phyloP scores from a whole-genome alignment of 2,113 vertebrate genomes.

The Gnathonemus longibarbis region DNA sequence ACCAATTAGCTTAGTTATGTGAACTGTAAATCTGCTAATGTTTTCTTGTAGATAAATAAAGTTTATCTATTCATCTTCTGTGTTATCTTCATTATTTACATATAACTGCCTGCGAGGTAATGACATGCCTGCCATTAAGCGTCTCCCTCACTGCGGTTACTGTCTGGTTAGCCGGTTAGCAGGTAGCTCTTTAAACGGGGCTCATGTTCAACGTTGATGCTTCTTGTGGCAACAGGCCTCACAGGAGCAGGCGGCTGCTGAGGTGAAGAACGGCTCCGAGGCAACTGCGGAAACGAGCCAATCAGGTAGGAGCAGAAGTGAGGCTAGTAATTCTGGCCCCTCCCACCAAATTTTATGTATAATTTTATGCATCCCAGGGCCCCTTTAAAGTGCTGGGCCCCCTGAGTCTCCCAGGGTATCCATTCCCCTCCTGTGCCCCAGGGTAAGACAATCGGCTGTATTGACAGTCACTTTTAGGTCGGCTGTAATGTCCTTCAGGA shows the following conservation, averaged over 20 bases:
- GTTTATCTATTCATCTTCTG: background rate
- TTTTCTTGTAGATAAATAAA: background rate
- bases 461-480: background rate
- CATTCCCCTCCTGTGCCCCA: background rate
- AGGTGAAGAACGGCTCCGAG: constrained; percentile 27
- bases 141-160: background rate
- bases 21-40: background rate
- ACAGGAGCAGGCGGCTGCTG: background rate
- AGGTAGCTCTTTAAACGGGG: background rate
- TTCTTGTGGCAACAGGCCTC: background rate
- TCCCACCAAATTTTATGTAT: background rate
- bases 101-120: background rate
- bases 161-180: background rate
- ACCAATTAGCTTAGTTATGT: background rate
- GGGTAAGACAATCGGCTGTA: background rate
- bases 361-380: background rate
- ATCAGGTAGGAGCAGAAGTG: constrained; percentile 32
- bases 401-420: background rate
- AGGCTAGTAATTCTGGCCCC: background rate
- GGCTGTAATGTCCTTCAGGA: background rate
- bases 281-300: constrained; percentile 20
- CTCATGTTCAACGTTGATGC: background rate
- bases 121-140: background rate
- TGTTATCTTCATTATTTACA: background rate
- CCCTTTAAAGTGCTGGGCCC: background rate